phyloP scores from a whole-genome alignment of 23 tunicate species.

The Clavelina lepadiformis region DNA sequence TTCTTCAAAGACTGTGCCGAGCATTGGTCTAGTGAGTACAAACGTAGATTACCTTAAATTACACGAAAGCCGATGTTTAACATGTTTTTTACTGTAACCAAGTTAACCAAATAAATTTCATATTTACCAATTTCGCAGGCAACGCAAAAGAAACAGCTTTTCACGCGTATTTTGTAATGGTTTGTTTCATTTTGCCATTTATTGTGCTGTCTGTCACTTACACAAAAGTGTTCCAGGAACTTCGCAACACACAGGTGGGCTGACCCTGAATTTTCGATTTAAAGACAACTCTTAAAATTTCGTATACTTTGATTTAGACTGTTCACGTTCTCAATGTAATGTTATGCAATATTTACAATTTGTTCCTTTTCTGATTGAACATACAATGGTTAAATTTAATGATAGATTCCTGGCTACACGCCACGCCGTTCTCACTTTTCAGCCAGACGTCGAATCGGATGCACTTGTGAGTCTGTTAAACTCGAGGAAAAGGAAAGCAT shows the following conservation, averaged over 20 bases:
- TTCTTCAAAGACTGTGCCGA: constrained; percentile 22
- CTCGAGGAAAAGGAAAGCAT: no score
- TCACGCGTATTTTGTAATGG: constrained; percentile 30
- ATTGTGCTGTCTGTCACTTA: constrained; percentile 28
- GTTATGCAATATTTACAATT: no score
- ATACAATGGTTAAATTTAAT: no score
- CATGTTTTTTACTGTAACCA: neutral
- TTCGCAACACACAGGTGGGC: constrained; percentile 17
- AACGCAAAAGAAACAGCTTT: constrained; percentile 19
- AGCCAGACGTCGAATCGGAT: no score
- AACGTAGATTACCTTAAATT: neutral
- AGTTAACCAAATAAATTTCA: neutral
- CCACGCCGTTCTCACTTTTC: no score
- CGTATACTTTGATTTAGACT: no score
- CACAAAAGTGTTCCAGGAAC: constrained; percentile 26
- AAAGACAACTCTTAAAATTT: no score
- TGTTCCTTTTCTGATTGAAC: no score
- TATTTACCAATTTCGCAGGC: constrained; percentile 9
- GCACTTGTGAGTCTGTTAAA: no score
- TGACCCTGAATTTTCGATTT: no score
- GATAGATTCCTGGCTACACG: no score
- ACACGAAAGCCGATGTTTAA: neutral
- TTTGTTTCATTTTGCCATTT: constrained; percentile 40
- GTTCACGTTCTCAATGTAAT: no score
- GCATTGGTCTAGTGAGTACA: constrained; percentile 32